phyloP scores from a whole-genome alignment of 2,888 invertebrate species.

The Patella ulyssiponensis region DNA sequence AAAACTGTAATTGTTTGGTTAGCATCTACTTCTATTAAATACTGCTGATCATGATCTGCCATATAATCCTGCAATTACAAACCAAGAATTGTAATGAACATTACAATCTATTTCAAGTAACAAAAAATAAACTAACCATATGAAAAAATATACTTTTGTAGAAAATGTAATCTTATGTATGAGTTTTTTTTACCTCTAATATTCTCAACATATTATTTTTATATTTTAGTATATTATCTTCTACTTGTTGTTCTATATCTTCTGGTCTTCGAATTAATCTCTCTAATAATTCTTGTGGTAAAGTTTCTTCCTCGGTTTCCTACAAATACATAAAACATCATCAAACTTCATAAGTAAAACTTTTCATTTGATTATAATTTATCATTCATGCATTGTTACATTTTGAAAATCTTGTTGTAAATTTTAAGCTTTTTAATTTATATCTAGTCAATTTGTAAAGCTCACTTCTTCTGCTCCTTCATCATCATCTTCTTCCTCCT shows the following conservation, averaged over 20 bases:
- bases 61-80: conserved; percentile 69
- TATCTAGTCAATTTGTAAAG: too few species aligned
- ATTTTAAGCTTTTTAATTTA: too few species aligned
- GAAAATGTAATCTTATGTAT: too few species aligned
- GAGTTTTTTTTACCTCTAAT: conserved; percentile 59
- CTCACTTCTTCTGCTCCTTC: conserved; percentile 65
- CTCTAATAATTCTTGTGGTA: conserved; percentile 66
- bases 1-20: conserved; percentile 63
- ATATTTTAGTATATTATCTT: conserved; percentile 62
- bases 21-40: conserved; percentile 70
- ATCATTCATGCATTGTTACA: background rate
- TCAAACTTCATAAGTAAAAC: background rate
- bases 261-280: conserved; percentile 68
- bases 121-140: too few species aligned
- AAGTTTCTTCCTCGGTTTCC: background rate
- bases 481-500: conserved; percentile 62
- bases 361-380: conserved; percentile 6
- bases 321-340: background rate
- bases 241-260: conserved; percentile 65
- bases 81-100: background rate
- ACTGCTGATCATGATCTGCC: conserved; percentile 71
- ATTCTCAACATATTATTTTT: conserved; percentile 67
- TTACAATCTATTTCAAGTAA: background rate
- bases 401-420: conserved; percentile 1
- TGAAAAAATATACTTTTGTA: too few species aligned